Base-by-base conservation (phyloP, 2,888 invertebrate genomes). In the Frankliniella fusca region DNA sequence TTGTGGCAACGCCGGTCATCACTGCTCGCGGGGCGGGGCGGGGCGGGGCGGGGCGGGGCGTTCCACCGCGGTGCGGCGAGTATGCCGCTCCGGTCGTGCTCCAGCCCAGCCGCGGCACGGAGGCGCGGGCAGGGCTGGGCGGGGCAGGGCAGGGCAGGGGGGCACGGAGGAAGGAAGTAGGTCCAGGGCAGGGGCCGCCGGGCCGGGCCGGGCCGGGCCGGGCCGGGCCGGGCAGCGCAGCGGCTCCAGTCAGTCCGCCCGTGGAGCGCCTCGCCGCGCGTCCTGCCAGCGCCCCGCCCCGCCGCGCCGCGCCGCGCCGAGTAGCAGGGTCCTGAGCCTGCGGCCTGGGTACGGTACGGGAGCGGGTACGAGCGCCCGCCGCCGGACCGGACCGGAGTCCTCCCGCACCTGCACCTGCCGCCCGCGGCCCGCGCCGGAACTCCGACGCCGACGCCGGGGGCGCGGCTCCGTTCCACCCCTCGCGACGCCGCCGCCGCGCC, bases 241-340 rank as follows among this genome's bases (percentile, higher is more conserved):
- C 61, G 61, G 18, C 61, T 61, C 15, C 61, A 61, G 61, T 61
- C 61, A 61, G 61, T 10, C n/a, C n/a, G n/a, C 38, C 38, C 38
- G 38, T 5, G 38, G 38, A 2, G 38, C 38, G 38, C 38, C 38
- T 15, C 61, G 20, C n/a, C 20, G 61, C 10, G 61, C 61, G 61
- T 54, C 54, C 54, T 18, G 9, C 50, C 50, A 50, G 50, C 65
- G 65, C 65, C 2, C 65, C 70, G 70, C 70, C 23, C 70, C 70
- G 70, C 65, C n/a, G 20, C 65, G 65, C 54, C 54, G 54, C 54
- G 54, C n/a, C n/a, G n/a, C n/a, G n/a, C n/a, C n/a, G n/a, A 54
- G 50, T 50, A 15, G n/a, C n/a, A n/a, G n/a, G n/a, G n/a, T n/a
- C n/a, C n/a, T n/a, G n/a, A n/a, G n/a, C n/a, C n/a, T n/a, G n/a